Base-by-base conservation (phyloP, 2,888 invertebrate genomes). In the Trissolcus brochymenae region DNA sequence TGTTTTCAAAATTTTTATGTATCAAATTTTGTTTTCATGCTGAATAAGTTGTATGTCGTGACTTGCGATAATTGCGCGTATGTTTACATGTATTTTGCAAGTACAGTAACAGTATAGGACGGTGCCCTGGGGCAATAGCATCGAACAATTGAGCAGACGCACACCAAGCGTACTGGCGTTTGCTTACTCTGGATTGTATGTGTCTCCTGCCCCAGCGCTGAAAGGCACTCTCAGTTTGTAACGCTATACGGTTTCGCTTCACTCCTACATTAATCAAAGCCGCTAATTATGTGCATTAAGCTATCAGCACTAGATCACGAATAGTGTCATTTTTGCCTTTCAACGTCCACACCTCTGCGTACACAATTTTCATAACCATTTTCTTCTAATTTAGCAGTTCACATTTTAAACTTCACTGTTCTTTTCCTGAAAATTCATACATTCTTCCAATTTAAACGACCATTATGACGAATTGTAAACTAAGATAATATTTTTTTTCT, bases 261-360 rank as follows among this genome's bases (percentile, higher is more conserved):
- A 57, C 53, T 67, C 60, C 65, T 64, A 41, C 73, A 78, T 78
- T 78, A 78, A 78, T 78, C 77, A 78, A 70, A 70, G 59, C 56
- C 49, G 59, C 68, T 78, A 78, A 78, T 78, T 78, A 76, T 78
- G 77, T 57, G 61, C 70, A 25, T 65, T 60, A 56, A 70, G 65
- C 70, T 70, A 73, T 78, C 73, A 61, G 73, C 16, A 46, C 16
- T 11, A 14, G 46, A 46, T 46, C 14, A 46, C 16, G 14, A 6
- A 46, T 14, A 46, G 16, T 46, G 6, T 46, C 14, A 46, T 46
- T 16, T 46, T 46, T 46, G 46, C 46, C 16, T 14, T 46, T n/a
- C 16, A 16, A 6, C 14, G n/a, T 46, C n/a, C 46, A 14, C 16
- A 46, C 16, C 6, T 46, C 16, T 46, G 46, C 16, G 4, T 16